These are phyloP conservation scores for Latrodectus elegans DNA, from an alignment of 2,888 invertebrate species.

Conservation along the genomic window DNA sequence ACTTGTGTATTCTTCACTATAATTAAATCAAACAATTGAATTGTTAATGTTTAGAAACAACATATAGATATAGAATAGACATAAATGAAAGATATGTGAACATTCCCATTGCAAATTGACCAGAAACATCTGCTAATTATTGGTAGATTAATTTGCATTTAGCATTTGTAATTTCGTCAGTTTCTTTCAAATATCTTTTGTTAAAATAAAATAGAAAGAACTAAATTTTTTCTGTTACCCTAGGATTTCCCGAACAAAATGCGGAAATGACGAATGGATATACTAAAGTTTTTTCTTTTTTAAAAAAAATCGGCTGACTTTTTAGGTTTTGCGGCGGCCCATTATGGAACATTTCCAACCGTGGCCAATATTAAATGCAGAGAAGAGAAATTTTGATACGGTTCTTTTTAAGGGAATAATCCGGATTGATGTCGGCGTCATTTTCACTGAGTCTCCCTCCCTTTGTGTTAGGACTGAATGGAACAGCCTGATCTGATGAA, in stretches of 20 bases:
- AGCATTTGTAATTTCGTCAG: too few relatives aligned
- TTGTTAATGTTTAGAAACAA: too few relatives aligned
- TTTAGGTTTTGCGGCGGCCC: neutral
- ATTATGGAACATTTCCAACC: neutral
- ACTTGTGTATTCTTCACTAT: too few relatives aligned
- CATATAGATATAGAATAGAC: too few relatives aligned
- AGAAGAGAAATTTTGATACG: neutral
- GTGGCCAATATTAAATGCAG: neutral
- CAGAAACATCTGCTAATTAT: too few relatives aligned
- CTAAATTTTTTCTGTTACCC: neutral
- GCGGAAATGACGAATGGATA: neutral
- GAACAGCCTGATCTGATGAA: neutral
- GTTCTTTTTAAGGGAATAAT: slow-evolving; percentile 5
- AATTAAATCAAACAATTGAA: too few relatives aligned
- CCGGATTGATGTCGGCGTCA: neutral
- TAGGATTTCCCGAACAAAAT: neutral
- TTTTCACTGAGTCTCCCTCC: neutral
- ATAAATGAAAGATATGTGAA: too few relatives aligned
- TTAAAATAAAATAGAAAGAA: too few relatives aligned
- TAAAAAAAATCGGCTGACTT: neutral
- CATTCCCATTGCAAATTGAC: too few relatives aligned
- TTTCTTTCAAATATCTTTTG: too few relatives aligned
- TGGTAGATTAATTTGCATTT: too few relatives aligned
- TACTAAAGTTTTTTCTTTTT: neutral
- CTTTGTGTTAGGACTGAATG: neutral